A percentile compares a stretch with the other conserved stretches of the same genome.
phyloP scores from a whole-genome alignment of 2,113 vertebrate genomes.

The Orcinus orca region DNA sequence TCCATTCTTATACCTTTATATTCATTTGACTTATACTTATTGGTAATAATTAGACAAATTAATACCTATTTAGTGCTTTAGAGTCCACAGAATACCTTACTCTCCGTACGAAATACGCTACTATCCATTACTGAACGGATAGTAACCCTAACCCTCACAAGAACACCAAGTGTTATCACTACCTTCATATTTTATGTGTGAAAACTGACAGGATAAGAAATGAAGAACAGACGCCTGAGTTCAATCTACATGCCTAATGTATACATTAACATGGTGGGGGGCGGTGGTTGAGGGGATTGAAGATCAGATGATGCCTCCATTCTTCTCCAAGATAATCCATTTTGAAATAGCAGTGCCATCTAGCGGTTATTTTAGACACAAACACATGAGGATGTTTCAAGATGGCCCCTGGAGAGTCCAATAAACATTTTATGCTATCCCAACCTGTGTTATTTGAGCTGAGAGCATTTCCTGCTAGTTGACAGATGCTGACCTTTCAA shows the following conservation, averaged over 20 bases:
- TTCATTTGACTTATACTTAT: neutral
- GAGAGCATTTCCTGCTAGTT: conserved; percentile 51
- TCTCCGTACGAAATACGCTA: neutral
- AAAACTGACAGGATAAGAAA: neutral
- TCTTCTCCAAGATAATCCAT: conserved; percentile 19
- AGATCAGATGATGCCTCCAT: neutral
- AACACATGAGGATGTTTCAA: conserved; percentile 25
- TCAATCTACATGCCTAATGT: neutral
- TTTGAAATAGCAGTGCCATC: conserved; percentile 74
- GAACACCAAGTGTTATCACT: neutral
- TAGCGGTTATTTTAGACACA: conserved; percentile 60
- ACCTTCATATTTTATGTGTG: neutral
- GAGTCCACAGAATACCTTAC: neutral
- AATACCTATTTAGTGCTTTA: conserved; percentile 7
- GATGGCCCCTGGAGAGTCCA: conserved; percentile 52
- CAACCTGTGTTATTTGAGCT: conserved; percentile 21
- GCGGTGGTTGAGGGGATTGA: neutral
- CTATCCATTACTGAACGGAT: neutral
- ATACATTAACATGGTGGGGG: neutral
- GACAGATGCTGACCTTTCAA: conserved; percentile 68
- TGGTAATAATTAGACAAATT: conserved; percentile 19
- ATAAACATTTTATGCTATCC: neutral
- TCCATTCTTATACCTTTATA: conserved; percentile 4
- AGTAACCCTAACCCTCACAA: neutral
- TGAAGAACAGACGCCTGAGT: neutral